Evolutionary conservation across 2,113 vertebrate species (phyloP), one percentile per base, ranked within the genome.

Genomic region (Bufo bufo): DNA sequence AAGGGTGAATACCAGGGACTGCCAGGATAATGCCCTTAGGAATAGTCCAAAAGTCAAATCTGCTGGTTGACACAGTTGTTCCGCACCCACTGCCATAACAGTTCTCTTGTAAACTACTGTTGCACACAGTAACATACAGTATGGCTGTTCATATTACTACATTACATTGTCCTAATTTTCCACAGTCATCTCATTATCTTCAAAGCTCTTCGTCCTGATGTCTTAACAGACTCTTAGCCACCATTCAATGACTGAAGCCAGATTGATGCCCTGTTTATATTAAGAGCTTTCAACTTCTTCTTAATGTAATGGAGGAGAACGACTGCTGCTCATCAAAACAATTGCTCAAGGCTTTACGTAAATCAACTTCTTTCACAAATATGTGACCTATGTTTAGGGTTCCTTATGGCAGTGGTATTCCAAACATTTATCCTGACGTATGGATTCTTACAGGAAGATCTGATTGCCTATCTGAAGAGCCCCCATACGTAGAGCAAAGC

Each of bases 311-410:
- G 65, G 54, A 75, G 54, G 58, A 17, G 59, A 59, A 9, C 13
- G 17, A 56, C 79, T 75, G 56, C 47, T 47, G 47, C 80, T 88
- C 80, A 77, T 83, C 80, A 52, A 83, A 88, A 88, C 71, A 83
- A 49, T 84, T 81, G 85, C 72, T 77, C 16, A 52, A 61, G 80
- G 87, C 71, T 65, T 61, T 23, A 61, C 71, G 82, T 88, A 77
- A 87, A 87, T 82, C 86, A 87, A n/a, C 58, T 77, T 59, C 66
- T 82, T 84, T 88, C 47, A 75, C 65, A 66, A 77, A 75, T 83
- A 88, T 65, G 80, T 88, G 87, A 84, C 45, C 71, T 5, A 19
- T 88, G 87, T 88, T 88, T 88, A 88, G 83, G 83, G 87, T 88
- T 88, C 87, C 47, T 84, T 49, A 75, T 84, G 71, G 87, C 58